Evolutionary conservation across 2,113 vertebrate genomes (phyloP).

Genomic region (Nannospalax galili): DNA sequence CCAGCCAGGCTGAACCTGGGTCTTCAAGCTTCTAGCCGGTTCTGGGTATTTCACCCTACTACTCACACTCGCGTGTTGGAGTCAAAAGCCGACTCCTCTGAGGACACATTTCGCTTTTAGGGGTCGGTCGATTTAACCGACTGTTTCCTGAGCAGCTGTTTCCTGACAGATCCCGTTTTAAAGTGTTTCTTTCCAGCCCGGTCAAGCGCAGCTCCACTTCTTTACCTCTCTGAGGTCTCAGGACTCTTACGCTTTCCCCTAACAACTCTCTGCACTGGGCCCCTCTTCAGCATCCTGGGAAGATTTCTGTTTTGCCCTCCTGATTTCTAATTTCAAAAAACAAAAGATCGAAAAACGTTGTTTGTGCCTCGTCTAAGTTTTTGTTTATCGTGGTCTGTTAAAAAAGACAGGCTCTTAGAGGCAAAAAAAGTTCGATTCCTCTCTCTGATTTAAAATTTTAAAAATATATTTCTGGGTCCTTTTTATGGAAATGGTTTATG

Average conservation of each 20-base stretch:
- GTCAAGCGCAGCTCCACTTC: not conserved
- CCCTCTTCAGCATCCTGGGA: not conserved
- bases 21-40: not conserved
- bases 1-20: not conserved
- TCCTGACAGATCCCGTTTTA: slow-evolving; percentile 56
- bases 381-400: slow-evolving; percentile 1
- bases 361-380: slow-evolving; percentile 25
- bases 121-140: slow-evolving; percentile 27
- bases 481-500: slow-evolving; percentile 16
- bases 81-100: not conserved
- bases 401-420: not conserved
- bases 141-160: slow-evolving; percentile 67
- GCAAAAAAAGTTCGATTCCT: not conserved
- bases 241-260: not conserved
- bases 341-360: not conserved
- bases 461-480: not conserved
- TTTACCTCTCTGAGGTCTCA: not conserved
- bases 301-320: not conserved
- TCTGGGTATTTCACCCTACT: not conserved
- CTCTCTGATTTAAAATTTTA: not conserved
- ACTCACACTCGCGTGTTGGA: not conserved
- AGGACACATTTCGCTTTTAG: not conserved
- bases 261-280: not conserved
- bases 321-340: slow-evolving; percentile 61
- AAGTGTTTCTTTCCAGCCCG: slow-evolving; percentile 41